These are phyloP conservation scores for Cochlearius cochlearius DNA, from an alignment of 2,113 vertebrate species.

Conservation along the genomic window DNA sequence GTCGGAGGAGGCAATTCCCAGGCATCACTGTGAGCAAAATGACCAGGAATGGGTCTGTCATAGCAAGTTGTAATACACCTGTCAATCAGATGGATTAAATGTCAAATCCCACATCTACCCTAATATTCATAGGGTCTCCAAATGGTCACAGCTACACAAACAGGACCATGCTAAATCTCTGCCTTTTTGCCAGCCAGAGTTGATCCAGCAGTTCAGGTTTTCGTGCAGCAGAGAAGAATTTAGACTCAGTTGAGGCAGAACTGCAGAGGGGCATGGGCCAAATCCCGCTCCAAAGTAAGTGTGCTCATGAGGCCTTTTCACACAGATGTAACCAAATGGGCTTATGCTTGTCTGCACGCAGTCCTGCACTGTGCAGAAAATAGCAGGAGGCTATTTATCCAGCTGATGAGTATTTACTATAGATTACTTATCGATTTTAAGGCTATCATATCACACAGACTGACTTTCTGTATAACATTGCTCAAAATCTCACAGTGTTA, in stretches of 20 bases:
- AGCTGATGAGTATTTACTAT: background rate
- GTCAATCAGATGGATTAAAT: background rate
- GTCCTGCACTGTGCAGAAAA: background rate
- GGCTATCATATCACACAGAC: background rate
- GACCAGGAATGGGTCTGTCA: background rate
- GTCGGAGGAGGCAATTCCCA: background rate
- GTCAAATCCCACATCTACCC: background rate
- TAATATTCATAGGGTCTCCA: background rate
- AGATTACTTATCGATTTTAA: background rate
- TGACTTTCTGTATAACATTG: background rate
- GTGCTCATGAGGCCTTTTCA: background rate
- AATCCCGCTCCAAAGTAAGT: background rate
- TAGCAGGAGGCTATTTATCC: background rate
- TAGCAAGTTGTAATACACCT: background rate
- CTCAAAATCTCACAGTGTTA: background rate
- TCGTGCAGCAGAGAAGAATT: background rate
- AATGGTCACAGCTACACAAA: background rate
- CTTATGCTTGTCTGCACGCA: background rate
- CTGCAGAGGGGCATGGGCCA: background rate
- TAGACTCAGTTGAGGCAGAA: background rate
- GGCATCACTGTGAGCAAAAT: background rate
- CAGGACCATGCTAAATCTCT: background rate
- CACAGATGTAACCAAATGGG: background rate
- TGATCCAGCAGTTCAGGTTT: background rate
- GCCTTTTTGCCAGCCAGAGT: background rate